Percentiles rank a stretch among this genome's conserved stretches.
These are phyloP conservation scores for Cryptus viduatorius DNA, from an alignment of 2,888 invertebrate genomes.

Conservation along the genomic window DNA sequence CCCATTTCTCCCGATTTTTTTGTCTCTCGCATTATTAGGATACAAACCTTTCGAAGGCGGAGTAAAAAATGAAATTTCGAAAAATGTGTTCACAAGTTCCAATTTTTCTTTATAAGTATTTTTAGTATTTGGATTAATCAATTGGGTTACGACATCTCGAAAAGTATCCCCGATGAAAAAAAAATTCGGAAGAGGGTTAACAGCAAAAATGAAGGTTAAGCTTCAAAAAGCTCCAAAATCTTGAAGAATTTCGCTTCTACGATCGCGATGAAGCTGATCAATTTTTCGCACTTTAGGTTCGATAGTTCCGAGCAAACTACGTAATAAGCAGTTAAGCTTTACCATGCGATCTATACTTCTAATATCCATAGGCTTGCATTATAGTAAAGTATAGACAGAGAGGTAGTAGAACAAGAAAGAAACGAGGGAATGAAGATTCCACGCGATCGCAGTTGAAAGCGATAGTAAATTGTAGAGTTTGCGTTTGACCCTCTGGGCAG, in stretches of 20 bases:
- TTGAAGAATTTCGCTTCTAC: background rate
- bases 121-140: too few species aligned
- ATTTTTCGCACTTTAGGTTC: background rate
- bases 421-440: slow-evolving; percentile 58
- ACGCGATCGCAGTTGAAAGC: slow-evolving; percentile 50
- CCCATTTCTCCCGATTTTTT: too few species aligned
- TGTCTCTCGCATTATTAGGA: too few species aligned
- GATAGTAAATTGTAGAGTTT: slow-evolving; percentile 73
- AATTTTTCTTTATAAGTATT: too few species aligned
- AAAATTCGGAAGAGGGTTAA: too few species aligned
- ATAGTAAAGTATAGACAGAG: slow-evolving; percentile 56
- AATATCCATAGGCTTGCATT: slow-evolving; percentile 41
- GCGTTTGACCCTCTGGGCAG: slow-evolving; percentile 71
- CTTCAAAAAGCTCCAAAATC: background rate
- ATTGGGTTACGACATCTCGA: too few species aligned
- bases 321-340: slow-evolving; percentile 23
- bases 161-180: too few species aligned
- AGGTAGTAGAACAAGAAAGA: slow-evolving; percentile 12
- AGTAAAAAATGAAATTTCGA: too few species aligned
- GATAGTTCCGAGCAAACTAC: background rate
- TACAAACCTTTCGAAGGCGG: too few species aligned
- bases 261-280: slow-evolving; percentile 11
- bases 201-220: too few species aligned
- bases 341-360: slow-evolving; percentile 19
- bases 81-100: too few species aligned